Percentiles rank a stretch among this genome's conserved stretches.
phyloP scores from a whole-genome alignment of 2,113 vertebrate species.

The Silurus glanis region DNA sequence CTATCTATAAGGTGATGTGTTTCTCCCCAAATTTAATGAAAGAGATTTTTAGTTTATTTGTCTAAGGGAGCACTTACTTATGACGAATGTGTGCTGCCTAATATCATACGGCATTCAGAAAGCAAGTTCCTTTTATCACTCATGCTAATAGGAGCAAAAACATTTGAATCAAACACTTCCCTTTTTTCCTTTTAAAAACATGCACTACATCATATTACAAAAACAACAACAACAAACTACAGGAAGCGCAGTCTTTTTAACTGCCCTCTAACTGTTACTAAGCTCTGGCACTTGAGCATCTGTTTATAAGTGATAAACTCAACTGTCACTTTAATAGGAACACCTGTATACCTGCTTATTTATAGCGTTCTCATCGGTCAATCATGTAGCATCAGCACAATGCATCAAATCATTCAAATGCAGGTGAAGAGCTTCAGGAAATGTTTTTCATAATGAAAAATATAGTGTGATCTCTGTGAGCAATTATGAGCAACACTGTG shows the following conservation, averaged over 20 bases:
- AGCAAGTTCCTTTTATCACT: neutral
- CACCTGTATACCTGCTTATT: too few species aligned
- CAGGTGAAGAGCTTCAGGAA: neutral
- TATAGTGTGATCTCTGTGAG: neutral
- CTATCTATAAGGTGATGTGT: neutral
- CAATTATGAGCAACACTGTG: too few species aligned
- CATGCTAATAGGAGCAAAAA: neutral
- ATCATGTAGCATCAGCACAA: neutral
- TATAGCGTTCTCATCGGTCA: neutral
- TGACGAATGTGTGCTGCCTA: neutral
- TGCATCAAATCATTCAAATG: neutral
- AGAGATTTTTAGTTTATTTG: neutral
- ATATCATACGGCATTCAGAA: neutral
- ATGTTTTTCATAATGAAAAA: neutral
- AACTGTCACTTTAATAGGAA: neutral
- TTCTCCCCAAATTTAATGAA: neutral
- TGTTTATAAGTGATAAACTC: neutral
- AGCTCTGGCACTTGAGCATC: neutral
- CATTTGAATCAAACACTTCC: neutral
- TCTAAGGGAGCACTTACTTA: neutral
- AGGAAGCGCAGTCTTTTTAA: neutral
- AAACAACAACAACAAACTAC: neutral
- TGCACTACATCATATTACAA: neutral
- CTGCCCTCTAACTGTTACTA: neutral
- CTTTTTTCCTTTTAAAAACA: neutral